phyloP scores from a whole-genome alignment of 92 coral and sea anemone genomes.

The Siderastrea siderea region DNA sequence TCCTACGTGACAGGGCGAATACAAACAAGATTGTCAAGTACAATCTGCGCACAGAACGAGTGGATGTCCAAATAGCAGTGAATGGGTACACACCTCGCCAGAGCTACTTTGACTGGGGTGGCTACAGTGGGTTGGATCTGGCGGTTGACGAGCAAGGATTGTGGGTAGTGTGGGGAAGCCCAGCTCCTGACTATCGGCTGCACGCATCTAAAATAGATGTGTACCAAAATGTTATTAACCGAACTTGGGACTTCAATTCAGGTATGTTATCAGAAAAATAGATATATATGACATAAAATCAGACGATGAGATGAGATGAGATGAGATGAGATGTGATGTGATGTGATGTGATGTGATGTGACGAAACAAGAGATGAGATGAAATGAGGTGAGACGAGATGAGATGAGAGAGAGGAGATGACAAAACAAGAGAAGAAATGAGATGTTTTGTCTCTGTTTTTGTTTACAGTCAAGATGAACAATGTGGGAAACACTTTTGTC shows the following conservation, averaged over 20 bases:
- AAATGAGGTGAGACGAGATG: too few species aligned
- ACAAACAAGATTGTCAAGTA: slow-evolving; percentile 23
- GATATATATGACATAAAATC: too few species aligned
- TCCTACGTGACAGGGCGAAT: slow-evolving; percentile 1
- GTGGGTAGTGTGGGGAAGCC: slow-evolving; percentile 48
- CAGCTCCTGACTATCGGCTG: background rate
- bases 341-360: too few species aligned
- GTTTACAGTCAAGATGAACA: too few species aligned
- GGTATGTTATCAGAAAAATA: background rate
- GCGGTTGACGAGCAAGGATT: slow-evolving; percentile 65
- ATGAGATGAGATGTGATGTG: too few species aligned
- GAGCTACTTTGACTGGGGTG: slow-evolving; percentile 25
- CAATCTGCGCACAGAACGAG: background rate
- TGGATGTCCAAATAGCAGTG: background rate
- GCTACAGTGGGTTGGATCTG: slow-evolving; percentile 46
- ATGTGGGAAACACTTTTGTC: too few species aligned
- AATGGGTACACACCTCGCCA: background rate
- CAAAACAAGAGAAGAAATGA: too few species aligned
- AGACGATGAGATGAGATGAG: too few species aligned
- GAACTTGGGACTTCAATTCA: slow-evolving; percentile 4
- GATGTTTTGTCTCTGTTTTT: too few species aligned
- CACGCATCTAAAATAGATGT: slow-evolving; percentile 43
- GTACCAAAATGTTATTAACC: background rate
- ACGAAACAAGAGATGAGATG: too few species aligned
- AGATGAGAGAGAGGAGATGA: too few species aligned